Evolutionary conservation across 2,888 invertebrate species (phyloP).

Genomic region (Peribatodes rhomboidaria): DNA sequence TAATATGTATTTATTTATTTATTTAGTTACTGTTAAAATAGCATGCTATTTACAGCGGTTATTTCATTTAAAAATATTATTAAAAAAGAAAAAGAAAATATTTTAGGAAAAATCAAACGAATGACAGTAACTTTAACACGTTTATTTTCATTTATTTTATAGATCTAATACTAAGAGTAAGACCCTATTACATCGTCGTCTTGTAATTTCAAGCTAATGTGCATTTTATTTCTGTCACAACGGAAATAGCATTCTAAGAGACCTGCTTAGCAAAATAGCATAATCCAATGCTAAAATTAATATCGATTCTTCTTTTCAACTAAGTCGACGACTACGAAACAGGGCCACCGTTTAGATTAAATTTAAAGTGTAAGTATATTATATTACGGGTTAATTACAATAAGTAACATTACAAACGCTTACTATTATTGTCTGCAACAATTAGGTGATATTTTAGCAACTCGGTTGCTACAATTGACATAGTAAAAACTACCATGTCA

Average conservation of each 20-base stretch:
- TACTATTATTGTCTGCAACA: constrained; percentile 65
- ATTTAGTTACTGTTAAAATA: no score
- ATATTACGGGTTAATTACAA: constrained; percentile 49
- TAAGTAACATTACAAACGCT: constrained; percentile 48
- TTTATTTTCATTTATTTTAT: constrained; percentile 51
- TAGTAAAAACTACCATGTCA: constrained; percentile 19
- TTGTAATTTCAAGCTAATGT: constrained; percentile 8
- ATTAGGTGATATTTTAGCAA: constrained; percentile 47
- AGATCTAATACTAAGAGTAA: constrained; percentile 49
- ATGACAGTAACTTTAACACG: constrained; percentile 59
- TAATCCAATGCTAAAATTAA: background rate
- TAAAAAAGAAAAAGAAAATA: background rate
- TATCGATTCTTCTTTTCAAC: background rate
- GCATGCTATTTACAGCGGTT: background rate
- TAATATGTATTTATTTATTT: no score
- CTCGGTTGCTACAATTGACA: constrained; percentile 32
- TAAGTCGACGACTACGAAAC: constrained; percentile 51
- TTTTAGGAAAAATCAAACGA: constrained; percentile 52
- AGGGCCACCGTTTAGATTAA: constrained; percentile 48
- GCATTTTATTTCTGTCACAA: constrained; percentile 7
- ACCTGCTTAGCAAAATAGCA: background rate
- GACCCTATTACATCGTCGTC: constrained; percentile 51
- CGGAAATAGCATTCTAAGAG: background rate
- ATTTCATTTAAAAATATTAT: background rate
- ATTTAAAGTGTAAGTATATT: constrained; percentile 37